Evolutionary conservation across 30 jellyfish, hydroid and myxozoan species (phyloP).

Genomic region (Phacellophora camtschatica): DNA sequence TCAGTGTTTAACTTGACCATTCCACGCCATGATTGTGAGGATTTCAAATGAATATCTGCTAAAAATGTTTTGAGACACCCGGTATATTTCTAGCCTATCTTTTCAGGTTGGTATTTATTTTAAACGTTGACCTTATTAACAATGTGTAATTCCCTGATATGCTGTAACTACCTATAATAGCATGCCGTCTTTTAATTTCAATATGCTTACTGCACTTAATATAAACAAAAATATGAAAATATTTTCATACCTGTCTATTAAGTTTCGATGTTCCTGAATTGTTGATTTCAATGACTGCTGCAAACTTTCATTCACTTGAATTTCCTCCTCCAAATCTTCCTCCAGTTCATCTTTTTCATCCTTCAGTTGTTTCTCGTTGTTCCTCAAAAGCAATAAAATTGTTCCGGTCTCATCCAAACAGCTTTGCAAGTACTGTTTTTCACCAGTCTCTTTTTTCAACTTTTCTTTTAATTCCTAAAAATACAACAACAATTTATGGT

Average conservation of each 20-base stretch:
- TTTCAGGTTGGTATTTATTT: too few relatives aligned
- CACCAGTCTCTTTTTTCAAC: constrained; percentile 68
- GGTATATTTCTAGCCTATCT: too few relatives aligned
- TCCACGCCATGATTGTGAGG: too few relatives aligned
- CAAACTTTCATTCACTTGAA: constrained; percentile 80
- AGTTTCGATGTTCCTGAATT: constrained; percentile 72
- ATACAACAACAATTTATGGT: too few relatives aligned
- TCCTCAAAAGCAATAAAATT: constrained; percentile 72
- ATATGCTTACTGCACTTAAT: too few relatives aligned
- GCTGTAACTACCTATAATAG: too few relatives aligned
- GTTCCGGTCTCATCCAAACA: constrained; percentile 96
- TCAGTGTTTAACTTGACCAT: too few relatives aligned
- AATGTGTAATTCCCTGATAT: too few relatives aligned
- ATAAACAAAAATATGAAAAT: neutral
- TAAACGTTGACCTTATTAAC: too few relatives aligned
- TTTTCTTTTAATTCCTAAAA: constrained; percentile 61
- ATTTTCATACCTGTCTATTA: constrained; percentile 45
- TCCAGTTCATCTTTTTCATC: constrained; percentile 84
- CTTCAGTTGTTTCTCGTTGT: constrained; percentile 64
- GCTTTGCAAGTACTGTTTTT: constrained; percentile 81
- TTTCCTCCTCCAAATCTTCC: constrained; percentile 91
- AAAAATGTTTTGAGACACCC: too few relatives aligned
- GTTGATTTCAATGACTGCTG: constrained; percentile 78
- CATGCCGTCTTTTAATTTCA: too few relatives aligned
- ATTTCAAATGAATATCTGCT: too few relatives aligned